Base-by-base conservation (phyloP, 1,140 invertebrate species). In the Hypsibius dujardini region DNA sequence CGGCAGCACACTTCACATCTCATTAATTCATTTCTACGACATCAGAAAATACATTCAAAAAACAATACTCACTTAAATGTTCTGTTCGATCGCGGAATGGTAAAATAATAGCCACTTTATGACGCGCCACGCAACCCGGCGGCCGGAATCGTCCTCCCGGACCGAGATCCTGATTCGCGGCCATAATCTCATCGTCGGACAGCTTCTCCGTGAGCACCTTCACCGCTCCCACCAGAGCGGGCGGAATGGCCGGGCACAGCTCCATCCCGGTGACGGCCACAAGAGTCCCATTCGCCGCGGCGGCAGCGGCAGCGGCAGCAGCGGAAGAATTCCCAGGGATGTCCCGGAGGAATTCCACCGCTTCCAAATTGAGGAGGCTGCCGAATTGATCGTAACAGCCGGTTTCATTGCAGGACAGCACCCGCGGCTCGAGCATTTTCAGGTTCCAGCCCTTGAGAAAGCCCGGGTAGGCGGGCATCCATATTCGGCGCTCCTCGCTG, bases 21-120 rank as follows among this genome's bases (percentile, higher is more conserved):
- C 28, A 28, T 28, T 28, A 28, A 28, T 28, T 28, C 28, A 28
- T 28, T 28, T 28, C 28, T 28, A 28, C 28, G 28, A 28, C 28
- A 28, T 28, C 28, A 28, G 28, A 67, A 67, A 67, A 67, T 3
- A 15, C 62, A 67, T 15, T 67, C 12, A 12, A 12, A 3, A 67
- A 12, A 67, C 3, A 15, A 42, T 12, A 15, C 62, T 78, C 71
- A 40, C 76, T 73, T 46, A 85, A 77, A 78, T 85, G 84, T 69
- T 78, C 75, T 72, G 79, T 75, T 47, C 84, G 75, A 75, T 85
- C 81, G 71, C 84, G 75, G 75, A 82, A 83, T 46, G 82, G 83
- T 70, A 83, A 77, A 59, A 83, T 80, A n/a, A 83, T 78, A 14
- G 82, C 82, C 28, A 83, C 79, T 73, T 74, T 75, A 56, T 70